phyloP scores from a whole-genome alignment of 1,140 invertebrate species.

The Neelides sp. region DNA sequence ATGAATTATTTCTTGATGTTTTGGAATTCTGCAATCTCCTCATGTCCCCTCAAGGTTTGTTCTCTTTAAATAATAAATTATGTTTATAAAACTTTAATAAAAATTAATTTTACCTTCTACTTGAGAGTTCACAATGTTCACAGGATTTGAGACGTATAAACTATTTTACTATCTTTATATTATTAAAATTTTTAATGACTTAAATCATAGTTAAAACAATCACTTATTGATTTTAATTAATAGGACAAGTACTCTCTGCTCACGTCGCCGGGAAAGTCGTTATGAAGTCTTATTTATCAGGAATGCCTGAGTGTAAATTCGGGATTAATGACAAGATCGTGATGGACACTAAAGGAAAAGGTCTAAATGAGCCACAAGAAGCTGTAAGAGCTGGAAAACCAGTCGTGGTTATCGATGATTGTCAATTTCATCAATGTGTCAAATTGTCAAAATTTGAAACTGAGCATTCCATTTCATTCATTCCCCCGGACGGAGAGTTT shows the following conservation, averaged over 20 bases:
- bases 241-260: conserved; percentile 93
- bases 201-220: background rate
- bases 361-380: conserved; percentile 56
- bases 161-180: too few relatives aligned
- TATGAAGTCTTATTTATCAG: conserved; percentile 99
- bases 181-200: conserved; percentile 1
- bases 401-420: conserved; percentile 98
- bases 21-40: conserved; percentile 97
- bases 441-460: conserved; percentile 99
- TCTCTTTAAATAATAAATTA: conserved; percentile 13
- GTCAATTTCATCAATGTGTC: conserved; percentile 99
- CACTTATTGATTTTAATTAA: too few relatives aligned
- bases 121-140: too few relatives aligned
- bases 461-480: conserved; percentile 99
- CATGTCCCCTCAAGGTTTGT: conserved; percentile 99
- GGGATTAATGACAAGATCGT: conserved; percentile 98
- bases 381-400: conserved; percentile 77
- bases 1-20: conserved; percentile 98
- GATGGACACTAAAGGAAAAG: conserved; percentile 91
- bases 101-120: background rate
- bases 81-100: background rate
- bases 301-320: conserved; percentile 99
- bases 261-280: conserved; percentile 99
- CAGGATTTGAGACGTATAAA: too few relatives aligned
- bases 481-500: conserved; percentile 99